phyloP scores from a whole-genome alignment of 2,113 vertebrate genomes.

The Engystomops pustulosus region DNA sequence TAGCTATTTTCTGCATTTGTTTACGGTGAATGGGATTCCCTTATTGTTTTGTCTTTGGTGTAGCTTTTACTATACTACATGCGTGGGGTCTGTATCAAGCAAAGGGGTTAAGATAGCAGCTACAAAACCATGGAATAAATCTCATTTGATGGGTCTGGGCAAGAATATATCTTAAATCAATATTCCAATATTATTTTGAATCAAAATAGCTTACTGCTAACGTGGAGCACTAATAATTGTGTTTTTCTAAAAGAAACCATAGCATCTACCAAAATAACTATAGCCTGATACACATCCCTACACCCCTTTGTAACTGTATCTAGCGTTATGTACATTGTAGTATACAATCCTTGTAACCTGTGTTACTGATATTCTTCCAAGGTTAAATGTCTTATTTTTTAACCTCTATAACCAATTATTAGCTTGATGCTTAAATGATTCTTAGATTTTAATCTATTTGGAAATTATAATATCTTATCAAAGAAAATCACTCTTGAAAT shows the following conservation, averaged over 20 bases:
- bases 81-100: constrained; percentile 48
- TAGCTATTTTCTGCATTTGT: constrained; percentile 30
- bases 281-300: constrained; percentile 54
- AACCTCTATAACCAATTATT: constrained; percentile 9
- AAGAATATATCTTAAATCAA: neutral
- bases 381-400: constrained; percentile 8
- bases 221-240: neutral
- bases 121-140: neutral
- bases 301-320: neutral
- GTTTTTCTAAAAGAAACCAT: neutral
- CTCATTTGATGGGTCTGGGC: neutral
- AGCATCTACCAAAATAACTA: neutral
- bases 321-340: neutral
- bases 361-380: neutral
- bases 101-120: neutral
- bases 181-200: neutral
- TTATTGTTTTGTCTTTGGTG: neutral
- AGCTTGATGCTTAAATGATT: neutral
- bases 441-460: neutral
- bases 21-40: constrained; percentile 31
- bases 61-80: constrained; percentile 1
- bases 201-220: neutral
- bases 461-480: neutral
- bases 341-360: neutral
- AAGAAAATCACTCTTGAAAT: too few species aligned